Evolutionary conservation across 2,797 vertebrate species (phyloP).

Genomic region (Hypotaenidia philippensis): DNA sequence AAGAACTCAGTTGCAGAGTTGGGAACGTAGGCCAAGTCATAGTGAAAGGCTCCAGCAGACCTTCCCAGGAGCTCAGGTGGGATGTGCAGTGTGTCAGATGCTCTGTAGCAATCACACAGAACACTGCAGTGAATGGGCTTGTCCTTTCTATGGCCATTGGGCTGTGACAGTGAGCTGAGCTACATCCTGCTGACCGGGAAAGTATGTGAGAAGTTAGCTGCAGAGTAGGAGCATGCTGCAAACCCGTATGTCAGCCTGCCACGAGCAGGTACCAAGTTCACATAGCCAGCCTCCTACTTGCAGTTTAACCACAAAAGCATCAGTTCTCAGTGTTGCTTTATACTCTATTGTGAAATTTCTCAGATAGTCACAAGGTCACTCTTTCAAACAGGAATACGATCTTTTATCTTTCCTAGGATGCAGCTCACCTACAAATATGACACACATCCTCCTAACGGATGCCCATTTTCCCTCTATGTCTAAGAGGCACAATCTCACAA

Average conservation of each 20-base stretch:
- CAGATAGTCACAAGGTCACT: neutral
- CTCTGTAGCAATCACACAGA: neutral
- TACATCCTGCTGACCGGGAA: neutral
- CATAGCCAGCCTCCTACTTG: neutral
- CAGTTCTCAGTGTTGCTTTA: neutral
- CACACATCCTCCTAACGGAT: neutral
- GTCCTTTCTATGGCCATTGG: neutral
- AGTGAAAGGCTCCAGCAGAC: neutral
- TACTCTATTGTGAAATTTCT: neutral
- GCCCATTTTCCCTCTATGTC: neutral
- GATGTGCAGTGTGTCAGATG: neutral
- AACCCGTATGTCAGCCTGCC: rapidly evolving
- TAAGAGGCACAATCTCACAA: neutral
- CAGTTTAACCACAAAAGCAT: neutral
- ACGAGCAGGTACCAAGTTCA: neutral
- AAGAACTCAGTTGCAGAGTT: neutral
- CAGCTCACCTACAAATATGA: neutral
- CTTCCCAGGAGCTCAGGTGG: neutral
- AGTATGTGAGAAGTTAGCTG: neutral
- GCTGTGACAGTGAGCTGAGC: neutral
- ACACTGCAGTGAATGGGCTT: neutral
- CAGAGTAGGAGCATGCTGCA: neutral
- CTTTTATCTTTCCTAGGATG: neutral
- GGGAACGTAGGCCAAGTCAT: neutral
- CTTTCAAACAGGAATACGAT: neutral